phyloP scores from a whole-genome alignment of 2,888 invertebrate species.

The Ashinkailepas kermadecensis region DNA sequence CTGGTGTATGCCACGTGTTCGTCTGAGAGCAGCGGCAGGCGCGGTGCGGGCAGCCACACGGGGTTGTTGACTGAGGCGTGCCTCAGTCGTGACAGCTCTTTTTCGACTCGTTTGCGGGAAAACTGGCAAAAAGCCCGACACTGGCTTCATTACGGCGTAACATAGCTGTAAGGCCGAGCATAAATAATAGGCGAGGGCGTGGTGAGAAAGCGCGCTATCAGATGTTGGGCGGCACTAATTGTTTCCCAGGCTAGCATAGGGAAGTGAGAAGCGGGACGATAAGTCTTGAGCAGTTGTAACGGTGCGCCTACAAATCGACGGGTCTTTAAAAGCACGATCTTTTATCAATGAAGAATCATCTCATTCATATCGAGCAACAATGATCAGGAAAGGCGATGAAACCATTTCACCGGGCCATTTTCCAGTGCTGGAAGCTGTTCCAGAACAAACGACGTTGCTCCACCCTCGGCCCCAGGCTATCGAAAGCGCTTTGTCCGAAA shows the following conservation, averaged over 20 bases:
- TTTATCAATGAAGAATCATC: background rate
- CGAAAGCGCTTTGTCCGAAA: too few relatives aligned
- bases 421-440: too few relatives aligned
- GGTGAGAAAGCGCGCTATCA: background rate
- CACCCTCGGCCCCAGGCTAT: too few relatives aligned
- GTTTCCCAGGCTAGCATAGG: background rate
- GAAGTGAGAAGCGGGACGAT: background rate
- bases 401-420: too few relatives aligned
- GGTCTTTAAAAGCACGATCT: background rate
- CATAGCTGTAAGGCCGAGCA: background rate
- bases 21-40: too few relatives aligned
- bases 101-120: background rate
- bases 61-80: constrained; percentile 15
- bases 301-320: background rate
- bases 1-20: too few relatives aligned
- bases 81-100: constrained; percentile 10
- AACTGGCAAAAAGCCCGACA: background rate
- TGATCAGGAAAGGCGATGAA: background rate
- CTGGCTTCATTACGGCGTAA: background rate
- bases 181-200: constrained; percentile 8
- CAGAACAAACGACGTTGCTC: too few relatives aligned
- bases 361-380: background rate
- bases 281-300: background rate
- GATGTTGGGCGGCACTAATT: constrained; percentile 16
- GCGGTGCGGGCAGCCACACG: background rate